Conservation (phyloP, 2,113 vertebrate species). For the Oryzias javanicus region DNA sequence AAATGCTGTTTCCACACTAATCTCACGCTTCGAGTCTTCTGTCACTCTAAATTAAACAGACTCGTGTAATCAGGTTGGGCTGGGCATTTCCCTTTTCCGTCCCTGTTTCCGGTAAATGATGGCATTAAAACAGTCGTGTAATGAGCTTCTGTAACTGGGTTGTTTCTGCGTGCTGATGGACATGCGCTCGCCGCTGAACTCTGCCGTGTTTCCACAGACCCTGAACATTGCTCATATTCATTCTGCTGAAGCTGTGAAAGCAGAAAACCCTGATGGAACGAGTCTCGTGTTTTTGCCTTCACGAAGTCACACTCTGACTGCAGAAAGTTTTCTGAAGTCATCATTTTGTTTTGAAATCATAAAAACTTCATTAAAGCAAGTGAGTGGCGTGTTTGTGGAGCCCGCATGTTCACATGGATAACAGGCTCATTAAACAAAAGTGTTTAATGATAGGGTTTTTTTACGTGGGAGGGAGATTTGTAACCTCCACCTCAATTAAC, state of each 20-base stretch:
- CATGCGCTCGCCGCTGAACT: too few relatives aligned
- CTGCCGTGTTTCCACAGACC: too few relatives aligned
- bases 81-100: slow-evolving; percentile 48
- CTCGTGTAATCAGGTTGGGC: slow-evolving; percentile 40
- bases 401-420: slow-evolving; percentile 23
- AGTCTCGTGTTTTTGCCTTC: too few relatives aligned
- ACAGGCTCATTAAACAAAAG: slow-evolving; percentile 63
- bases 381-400: slow-evolving; percentile 50
- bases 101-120: slow-evolving; percentile 31
- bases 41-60: slow-evolving; percentile 58
- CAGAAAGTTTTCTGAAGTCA: too few relatives aligned
- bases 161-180: neutral
- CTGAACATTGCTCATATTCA: neutral
- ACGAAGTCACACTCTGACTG: too few relatives aligned
- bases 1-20: slow-evolving; percentile 29
- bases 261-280: too few relatives aligned
- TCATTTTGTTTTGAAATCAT: slow-evolving; percentile 1
- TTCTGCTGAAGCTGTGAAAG: neutral
- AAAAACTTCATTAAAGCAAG: slow-evolving; percentile 23
- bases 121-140: slow-evolving; percentile 39
- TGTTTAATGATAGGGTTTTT: slow-evolving; percentile 54
- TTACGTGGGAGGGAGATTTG: slow-evolving; percentile 51
- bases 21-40: slow-evolving; percentile 14
- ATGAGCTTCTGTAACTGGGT: slow-evolving; percentile 49
- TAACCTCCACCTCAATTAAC: slow-evolving; percentile 61